Evolutionary conservation across 2,797 vertebrate genomes (phyloP).

Genomic region (Parauchenoglanis punctatus): DNA sequence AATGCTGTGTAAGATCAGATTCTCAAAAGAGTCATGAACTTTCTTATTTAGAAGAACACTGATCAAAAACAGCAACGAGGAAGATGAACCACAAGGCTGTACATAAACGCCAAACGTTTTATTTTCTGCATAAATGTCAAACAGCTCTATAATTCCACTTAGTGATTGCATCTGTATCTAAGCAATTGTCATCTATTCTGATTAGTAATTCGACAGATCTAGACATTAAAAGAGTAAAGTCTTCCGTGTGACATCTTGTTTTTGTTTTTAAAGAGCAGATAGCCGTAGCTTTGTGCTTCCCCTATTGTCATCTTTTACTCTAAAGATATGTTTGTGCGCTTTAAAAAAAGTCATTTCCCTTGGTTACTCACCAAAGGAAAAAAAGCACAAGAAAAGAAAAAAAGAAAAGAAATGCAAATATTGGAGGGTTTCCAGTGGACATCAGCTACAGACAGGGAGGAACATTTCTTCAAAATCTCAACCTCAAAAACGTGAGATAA

Average conservation of each 20-base stretch:
- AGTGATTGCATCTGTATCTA: background rate
- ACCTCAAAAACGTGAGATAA: constrained; percentile 64
- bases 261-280: constrained; percentile 37
- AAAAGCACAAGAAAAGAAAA: constrained; percentile 59
- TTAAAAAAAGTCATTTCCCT: constrained; percentile 63
- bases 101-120: background rate
- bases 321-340: constrained; percentile 37
- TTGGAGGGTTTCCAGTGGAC: constrained; percentile 71
- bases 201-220: background rate
- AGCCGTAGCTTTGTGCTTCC: constrained; percentile 44
- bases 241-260: constrained; percentile 24
- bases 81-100: background rate
- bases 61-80: background rate
- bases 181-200: background rate
- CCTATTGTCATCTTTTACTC: constrained; percentile 38
- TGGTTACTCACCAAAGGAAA: constrained; percentile 63
- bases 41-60: background rate
- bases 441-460: constrained; percentile 50
- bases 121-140: background rate
- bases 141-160: background rate
- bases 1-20: background rate
- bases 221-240: constrained; percentile 7
- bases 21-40: background rate
- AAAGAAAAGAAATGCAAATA: constrained; percentile 56
- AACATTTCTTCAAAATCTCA: constrained; percentile 69